These are phyloP conservation scores for Monochamus alternatus DNA, from an alignment of 2,888 invertebrate species.

Conservation along the genomic window DNA sequence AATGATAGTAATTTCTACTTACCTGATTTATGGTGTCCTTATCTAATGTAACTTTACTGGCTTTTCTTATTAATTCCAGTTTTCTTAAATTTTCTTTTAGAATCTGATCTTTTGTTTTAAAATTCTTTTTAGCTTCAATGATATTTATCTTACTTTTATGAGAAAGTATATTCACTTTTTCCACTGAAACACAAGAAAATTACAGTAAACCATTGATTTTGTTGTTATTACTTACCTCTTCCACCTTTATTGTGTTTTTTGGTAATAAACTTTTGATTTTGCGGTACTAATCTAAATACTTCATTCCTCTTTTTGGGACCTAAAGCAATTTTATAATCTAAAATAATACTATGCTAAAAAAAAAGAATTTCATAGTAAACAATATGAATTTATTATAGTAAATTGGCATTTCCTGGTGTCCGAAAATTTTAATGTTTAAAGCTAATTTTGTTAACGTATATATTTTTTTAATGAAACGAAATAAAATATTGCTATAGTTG, in stretches of 20 bases:
- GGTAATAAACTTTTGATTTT: slow-evolving; percentile 59
- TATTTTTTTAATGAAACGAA: no score
- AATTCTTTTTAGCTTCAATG: slow-evolving; percentile 61
- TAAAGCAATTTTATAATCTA: slow-evolving; percentile 45
- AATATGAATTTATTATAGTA: no score
- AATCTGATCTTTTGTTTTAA: slow-evolving; percentile 63
- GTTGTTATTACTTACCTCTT: slow-evolving; percentile 54
- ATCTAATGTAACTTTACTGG: slow-evolving; percentile 63
- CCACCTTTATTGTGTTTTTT: slow-evolving; percentile 55
- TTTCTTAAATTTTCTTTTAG: slow-evolving; percentile 65
- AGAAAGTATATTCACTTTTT: slow-evolving; percentile 59
- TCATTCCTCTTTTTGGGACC: slow-evolving; percentile 53
- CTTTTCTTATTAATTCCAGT: slow-evolving; percentile 62
- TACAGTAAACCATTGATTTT: not conserved
- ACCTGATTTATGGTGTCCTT: slow-evolving; percentile 60
- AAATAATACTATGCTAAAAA: slow-evolving; percentile 18
- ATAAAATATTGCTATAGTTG: no score
- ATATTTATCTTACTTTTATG: slow-evolving; percentile 64
- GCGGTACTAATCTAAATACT: slow-evolving; percentile 58
- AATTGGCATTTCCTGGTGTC: no score
- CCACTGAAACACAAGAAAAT: slow-evolving; percentile 44
- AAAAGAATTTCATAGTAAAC: no score
- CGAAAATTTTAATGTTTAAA: no score
- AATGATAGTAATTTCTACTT: slow-evolving; percentile 26
- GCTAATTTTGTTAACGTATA: no score